Evolutionary conservation across 2,888 invertebrate genomes (phyloP).

Genomic region (Tiliacea citrago): DNA sequence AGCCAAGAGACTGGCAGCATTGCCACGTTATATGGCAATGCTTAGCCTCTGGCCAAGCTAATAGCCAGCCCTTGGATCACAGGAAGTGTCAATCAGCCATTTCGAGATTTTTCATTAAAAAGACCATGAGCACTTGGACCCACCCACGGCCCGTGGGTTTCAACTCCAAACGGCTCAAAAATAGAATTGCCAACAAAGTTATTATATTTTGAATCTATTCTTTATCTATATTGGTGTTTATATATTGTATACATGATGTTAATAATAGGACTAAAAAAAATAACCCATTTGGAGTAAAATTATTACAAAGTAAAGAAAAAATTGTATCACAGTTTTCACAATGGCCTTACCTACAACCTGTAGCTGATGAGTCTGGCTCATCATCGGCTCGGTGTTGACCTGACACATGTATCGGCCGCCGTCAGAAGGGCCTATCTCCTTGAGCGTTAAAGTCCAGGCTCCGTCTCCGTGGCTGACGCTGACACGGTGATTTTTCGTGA

Average conservation of each 20-base stretch:
- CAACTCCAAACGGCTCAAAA: no score
- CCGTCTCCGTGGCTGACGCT: conserved; percentile 95
- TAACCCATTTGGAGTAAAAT: not conserved
- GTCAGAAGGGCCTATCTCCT: conserved; percentile 94
- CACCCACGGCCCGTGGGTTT: no score
- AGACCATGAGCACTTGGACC: no score
- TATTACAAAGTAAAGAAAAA: not conserved
- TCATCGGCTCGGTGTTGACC: conserved; percentile 88
- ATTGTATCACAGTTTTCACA: not conserved
- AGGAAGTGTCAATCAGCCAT: no score
- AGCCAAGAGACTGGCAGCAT: no score
- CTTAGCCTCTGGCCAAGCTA: no score
- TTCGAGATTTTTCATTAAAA: no score
- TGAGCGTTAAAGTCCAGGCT: conserved; percentile 95
- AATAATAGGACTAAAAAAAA: not conserved
- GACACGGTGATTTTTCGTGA: conserved; percentile 97
- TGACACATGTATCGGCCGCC: conserved; percentile 96
- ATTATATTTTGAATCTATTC: not conserved
- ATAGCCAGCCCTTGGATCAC: no score
- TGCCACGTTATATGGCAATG: no score
- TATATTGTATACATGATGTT: not conserved
- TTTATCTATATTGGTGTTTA: not conserved
- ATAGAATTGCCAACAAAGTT: no score
- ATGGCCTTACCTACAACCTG: conserved; percentile 84
- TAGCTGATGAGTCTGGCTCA: conserved; percentile 85